Evolutionary conservation across 2,888 invertebrate species (phyloP).

Genomic region (Liodrosophila aerea): DNA sequence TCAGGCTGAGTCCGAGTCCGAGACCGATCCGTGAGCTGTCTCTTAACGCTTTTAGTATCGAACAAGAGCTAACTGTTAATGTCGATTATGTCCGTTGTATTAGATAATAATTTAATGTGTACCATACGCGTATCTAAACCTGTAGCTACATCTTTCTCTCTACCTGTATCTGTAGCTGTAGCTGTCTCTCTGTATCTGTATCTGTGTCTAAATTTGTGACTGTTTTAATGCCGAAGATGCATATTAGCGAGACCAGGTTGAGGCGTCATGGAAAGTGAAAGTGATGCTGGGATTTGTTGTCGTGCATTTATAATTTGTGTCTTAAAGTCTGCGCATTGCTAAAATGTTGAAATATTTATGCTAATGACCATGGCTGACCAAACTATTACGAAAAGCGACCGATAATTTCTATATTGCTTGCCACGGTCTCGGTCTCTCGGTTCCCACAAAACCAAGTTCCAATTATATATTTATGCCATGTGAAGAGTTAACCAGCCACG

Average conservation of each 20-base stretch:
- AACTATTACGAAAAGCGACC: slow-evolving; percentile 39
- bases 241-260: slow-evolving; percentile 48
- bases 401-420: slow-evolving; percentile 28
- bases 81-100: slow-evolving; percentile 56
- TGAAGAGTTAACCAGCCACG: slow-evolving; percentile 1
- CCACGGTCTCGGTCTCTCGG: too few species aligned
- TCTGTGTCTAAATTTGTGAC: slow-evolving; percentile 21
- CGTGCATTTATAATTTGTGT: slow-evolving; percentile 71
- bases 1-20: background rate
- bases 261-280: slow-evolving; percentile 63
- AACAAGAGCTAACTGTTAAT: slow-evolving; percentile 37
- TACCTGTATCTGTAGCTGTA: slow-evolving; percentile 20
- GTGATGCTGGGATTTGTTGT: slow-evolving; percentile 50
- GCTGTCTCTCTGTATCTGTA: slow-evolving; percentile 13
- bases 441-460: background rate
- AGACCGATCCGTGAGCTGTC: slow-evolving; percentile 17
- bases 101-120: slow-evolving; percentile 63
- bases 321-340: slow-evolving; percentile 47
- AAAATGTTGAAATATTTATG: slow-evolving; percentile 54
- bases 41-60: slow-evolving; percentile 35
- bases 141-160: slow-evolving; percentile 15
- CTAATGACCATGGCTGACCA: slow-evolving; percentile 35
- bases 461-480: background rate
- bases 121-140: slow-evolving; percentile 13
- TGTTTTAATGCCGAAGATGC: slow-evolving; percentile 44